A percentile compares a stretch with the other conserved stretches of the same genome.
These are phyloP conservation scores for Amphiura filiformis DNA, from an alignment of 35 echinoderm and acorn worm genomes.

Conservation along the genomic window DNA sequence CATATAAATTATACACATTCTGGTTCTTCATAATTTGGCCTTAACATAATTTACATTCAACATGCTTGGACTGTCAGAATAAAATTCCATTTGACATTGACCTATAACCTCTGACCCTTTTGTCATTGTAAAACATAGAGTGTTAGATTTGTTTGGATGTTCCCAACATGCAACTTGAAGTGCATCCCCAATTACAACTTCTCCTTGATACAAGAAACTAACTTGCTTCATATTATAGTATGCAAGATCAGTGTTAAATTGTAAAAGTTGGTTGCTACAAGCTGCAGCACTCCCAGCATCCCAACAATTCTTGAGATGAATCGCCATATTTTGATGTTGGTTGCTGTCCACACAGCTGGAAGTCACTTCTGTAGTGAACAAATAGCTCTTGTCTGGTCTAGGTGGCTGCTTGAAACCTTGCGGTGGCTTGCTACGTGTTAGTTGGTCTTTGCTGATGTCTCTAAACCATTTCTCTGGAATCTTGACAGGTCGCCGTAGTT, in stretches of 20 bases:
- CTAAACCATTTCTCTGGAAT: neutral
- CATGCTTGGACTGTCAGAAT: neutral
- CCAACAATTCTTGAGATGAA: neutral
- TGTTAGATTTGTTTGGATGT: neutral
- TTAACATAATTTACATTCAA: too few relatives aligned
- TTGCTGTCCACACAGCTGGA: neutral
- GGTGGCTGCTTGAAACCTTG: neutral
- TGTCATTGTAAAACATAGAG: neutral
- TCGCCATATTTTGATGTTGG: neutral
- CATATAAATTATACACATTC: too few relatives aligned
- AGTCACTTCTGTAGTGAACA: neutral
- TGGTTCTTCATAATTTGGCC: too few relatives aligned
- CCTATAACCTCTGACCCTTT: constrained; percentile 29
- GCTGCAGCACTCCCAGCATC: constrained; percentile 2
- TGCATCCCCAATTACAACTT: neutral
- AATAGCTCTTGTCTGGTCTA: neutral
- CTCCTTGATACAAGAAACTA: neutral
- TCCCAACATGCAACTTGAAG: constrained; percentile 10
- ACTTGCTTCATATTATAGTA: constrained; percentile 10
- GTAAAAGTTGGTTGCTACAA: neutral
- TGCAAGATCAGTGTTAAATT: neutral
- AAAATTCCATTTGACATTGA: constrained; percentile 11
- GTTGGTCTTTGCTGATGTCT: neutral
- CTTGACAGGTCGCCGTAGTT: neutral
- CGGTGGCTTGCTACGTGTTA: neutral